Evolutionary conservation across 2,888 invertebrate genomes (phyloP).

Genomic region (Drosophila prolongata): DNA sequence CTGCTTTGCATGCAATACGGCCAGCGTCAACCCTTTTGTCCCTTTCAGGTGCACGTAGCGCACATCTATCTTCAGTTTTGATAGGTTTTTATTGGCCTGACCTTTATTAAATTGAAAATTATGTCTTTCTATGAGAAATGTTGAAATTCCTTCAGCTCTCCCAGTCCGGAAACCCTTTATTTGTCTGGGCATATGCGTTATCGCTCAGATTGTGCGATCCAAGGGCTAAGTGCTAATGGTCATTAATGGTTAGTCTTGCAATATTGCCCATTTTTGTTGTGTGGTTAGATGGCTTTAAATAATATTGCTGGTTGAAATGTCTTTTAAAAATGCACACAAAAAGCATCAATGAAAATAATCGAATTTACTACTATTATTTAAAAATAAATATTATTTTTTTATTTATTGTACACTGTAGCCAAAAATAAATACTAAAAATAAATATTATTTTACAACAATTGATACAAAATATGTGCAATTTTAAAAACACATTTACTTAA

Average conservation of each 20-base stretch:
- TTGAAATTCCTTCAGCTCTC: conserved; percentile 53
- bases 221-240: neutral
- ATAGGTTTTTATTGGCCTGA: conserved; percentile 72
- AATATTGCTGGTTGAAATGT: too few relatives aligned
- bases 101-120: conserved; percentile 79
- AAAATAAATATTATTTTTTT: too few relatives aligned
- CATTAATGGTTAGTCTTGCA: neutral
- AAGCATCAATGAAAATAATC: too few relatives aligned
- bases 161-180: neutral
- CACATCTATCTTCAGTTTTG: conserved; percentile 74
- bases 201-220: neutral
- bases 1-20: conserved; percentile 3
- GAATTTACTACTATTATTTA: too few relatives aligned
- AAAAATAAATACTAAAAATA: too few relatives aligned
- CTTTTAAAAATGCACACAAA: too few relatives aligned
- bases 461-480: too few relatives aligned
- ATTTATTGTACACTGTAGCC: too few relatives aligned
- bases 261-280: too few relatives aligned
- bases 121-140: conserved; percentile 78
- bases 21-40: conserved; percentile 48
- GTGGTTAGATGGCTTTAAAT: too few relatives aligned
- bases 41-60: conserved; percentile 70
- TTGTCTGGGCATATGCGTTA: conserved; percentile 11
- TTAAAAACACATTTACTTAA: too few relatives aligned
- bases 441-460: too few relatives aligned